Evolutionary conservation across 2,797 vertebrate genomes (phyloP).

Genomic region (Sebastes itinus): DNA sequence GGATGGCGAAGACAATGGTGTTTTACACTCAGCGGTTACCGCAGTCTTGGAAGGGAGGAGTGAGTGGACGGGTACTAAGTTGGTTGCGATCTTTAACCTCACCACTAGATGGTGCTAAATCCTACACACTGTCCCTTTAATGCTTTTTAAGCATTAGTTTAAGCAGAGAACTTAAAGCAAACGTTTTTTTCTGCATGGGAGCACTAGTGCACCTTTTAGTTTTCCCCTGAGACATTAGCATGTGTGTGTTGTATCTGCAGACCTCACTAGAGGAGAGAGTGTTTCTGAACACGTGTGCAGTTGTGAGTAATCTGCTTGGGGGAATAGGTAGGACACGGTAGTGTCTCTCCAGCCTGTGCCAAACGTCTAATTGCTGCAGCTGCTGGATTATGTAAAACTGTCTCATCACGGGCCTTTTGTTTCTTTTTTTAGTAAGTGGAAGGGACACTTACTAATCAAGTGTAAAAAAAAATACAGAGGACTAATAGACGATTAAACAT

Average conservation of each 20-base stretch:
- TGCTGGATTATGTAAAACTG: slow-evolving; percentile 6
- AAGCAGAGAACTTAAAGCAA: neutral
- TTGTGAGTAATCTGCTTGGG: neutral
- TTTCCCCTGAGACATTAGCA: neutral
- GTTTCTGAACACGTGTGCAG: neutral
- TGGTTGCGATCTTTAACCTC: too few relatives aligned
- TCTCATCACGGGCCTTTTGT: neutral
- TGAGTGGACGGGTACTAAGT: too few relatives aligned
- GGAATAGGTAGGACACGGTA: neutral
- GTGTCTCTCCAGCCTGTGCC: neutral
- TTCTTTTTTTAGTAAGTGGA: neutral
- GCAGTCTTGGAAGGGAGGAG: too few relatives aligned
- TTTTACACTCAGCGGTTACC: too few relatives aligned
- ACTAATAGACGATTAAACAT: neutral
- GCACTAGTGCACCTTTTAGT: neutral
- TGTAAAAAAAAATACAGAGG: neutral
- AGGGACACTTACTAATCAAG: neutral
- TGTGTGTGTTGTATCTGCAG: neutral
- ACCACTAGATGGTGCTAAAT: too few relatives aligned
- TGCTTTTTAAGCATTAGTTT: neutral
- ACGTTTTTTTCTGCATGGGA: neutral
- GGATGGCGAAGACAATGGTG: too few relatives aligned
- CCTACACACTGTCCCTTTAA: too few relatives aligned
- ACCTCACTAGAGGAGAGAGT: neutral
- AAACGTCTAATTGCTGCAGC: slow-evolving; percentile 6